Percentiles rank a stretch among this genome's conserved stretches.
Evolutionary conservation across 2,888 invertebrate genomes (phyloP).

Genomic region (Drosophila testacea): DNA sequence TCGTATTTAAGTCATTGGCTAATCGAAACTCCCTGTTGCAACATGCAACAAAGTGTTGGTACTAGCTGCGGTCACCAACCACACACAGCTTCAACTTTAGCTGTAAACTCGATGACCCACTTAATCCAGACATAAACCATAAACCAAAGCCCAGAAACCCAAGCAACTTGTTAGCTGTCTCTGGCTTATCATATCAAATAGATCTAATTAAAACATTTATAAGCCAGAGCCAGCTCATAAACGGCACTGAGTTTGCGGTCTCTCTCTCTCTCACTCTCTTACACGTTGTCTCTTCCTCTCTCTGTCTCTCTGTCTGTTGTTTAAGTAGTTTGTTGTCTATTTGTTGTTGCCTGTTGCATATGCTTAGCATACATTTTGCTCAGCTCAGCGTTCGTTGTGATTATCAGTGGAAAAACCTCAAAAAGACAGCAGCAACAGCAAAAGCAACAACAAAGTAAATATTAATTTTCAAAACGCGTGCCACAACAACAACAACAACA

Average conservation of each 20-base stretch:
- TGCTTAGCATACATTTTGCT: constrained; percentile 72
- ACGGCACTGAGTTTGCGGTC: constrained; percentile 68
- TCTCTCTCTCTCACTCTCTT: constrained; percentile 3
- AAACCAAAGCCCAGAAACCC: constrained; percentile 63
- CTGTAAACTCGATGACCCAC: constrained; percentile 65
- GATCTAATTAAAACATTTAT: constrained; percentile 79
- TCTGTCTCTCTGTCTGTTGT: constrained; percentile 2
- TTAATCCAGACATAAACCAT: constrained; percentile 62
- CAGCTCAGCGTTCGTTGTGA: constrained; percentile 39
- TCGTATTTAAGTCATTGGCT: not conserved
- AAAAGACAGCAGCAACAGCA: constrained; percentile 41
- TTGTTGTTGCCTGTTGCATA: constrained; percentile 56
- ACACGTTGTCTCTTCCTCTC: not conserved
- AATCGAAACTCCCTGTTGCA: constrained; percentile 10
- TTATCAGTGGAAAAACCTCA: constrained; percentile 67
- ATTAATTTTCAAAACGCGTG: constrained; percentile 79
- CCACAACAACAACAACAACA: constrained; percentile 22
- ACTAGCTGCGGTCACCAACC: constrained; percentile 30
- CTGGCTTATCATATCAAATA: constrained; percentile 73
- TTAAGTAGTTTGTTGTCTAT: constrained; percentile 23
- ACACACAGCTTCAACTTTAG: constrained; percentile 17
- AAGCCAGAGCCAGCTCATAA: constrained; percentile 69
- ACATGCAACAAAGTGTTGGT: constrained; percentile 23
- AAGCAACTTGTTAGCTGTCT: constrained; percentile 75
- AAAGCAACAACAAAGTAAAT: constrained; percentile 59